These are phyloP conservation scores for Caenorhabditis brenneri DNA, from an alignment of 1,140 invertebrate species.

Conservation along the genomic window DNA sequence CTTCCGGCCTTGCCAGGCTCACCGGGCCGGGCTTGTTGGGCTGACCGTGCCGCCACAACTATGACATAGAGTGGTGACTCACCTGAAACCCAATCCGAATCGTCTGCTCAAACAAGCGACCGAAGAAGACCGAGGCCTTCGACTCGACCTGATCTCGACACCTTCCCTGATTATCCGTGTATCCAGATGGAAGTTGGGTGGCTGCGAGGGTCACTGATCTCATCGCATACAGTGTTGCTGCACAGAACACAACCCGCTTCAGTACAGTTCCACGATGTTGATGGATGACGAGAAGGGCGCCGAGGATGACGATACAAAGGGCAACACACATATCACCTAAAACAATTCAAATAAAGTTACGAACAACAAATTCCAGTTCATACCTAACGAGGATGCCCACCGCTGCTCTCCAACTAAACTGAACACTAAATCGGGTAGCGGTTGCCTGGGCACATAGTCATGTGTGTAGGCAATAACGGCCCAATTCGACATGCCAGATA, in stretches of 20 bases:
- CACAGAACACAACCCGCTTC: slow-evolving; percentile 63
- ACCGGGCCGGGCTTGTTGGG: too few species aligned
- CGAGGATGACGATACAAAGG: slow-evolving; percentile 56
- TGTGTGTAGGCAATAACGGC: slow-evolving; percentile 67
- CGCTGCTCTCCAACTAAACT: slow-evolving; percentile 62
- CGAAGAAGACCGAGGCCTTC: slow-evolving; percentile 15
- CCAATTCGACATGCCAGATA: slow-evolving; percentile 68
- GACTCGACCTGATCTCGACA: slow-evolving; percentile 44
- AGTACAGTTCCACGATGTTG: slow-evolving; percentile 62
- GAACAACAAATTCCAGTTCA: neutral
- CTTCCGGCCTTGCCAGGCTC: too few species aligned
- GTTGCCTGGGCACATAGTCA: slow-evolving; percentile 67
- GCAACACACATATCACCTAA: slow-evolving; percentile 65
- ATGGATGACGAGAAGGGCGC: slow-evolving; percentile 64
- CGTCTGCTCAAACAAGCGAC: slow-evolving; percentile 50
- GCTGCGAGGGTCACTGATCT: slow-evolving; percentile 58
- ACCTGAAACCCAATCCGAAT: slow-evolving; percentile 56
- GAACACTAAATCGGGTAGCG: slow-evolving; percentile 67
- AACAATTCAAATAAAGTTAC: neutral
- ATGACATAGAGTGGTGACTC: neutral
- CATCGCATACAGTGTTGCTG: slow-evolving; percentile 62
- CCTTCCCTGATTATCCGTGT: slow-evolving; percentile 16
- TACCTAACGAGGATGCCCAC: slow-evolving; percentile 59
- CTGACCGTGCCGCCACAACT: neutral
- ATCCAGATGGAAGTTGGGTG: slow-evolving; percentile 52